Evolutionary conservation across 2,113 vertebrate genomes (phyloP).

Genomic region (Ardeotis arabs): DNA sequence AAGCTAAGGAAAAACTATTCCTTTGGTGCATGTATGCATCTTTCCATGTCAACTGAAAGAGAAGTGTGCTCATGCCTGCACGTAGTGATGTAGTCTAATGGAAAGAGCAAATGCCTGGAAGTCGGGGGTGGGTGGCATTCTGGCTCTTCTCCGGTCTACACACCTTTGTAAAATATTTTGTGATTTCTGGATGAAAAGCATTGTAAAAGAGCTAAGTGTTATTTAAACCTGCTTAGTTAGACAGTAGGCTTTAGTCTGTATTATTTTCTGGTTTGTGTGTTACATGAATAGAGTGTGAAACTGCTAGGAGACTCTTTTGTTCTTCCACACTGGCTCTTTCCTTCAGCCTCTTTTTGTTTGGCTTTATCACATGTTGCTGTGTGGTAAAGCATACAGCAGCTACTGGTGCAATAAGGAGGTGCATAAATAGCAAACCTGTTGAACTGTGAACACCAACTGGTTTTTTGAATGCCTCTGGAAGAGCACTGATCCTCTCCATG

Average conservation of each 20-base stretch:
- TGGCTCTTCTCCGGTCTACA: background rate
- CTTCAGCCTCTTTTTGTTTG: background rate
- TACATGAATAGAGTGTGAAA: background rate
- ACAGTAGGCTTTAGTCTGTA: background rate
- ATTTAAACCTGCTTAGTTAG: background rate
- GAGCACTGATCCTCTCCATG: background rate
- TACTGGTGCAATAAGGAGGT: background rate
- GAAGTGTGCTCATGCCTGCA: background rate
- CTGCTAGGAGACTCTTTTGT: background rate
- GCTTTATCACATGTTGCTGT: background rate
- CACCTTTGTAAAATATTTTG: background rate
- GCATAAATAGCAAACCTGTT: background rate
- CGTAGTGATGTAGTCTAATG: background rate
- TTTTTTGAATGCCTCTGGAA: background rate
- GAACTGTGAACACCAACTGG: rapidly evolving
- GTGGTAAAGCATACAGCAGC: background rate
- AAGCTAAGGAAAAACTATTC: background rate
- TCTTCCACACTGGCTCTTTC: background rate
- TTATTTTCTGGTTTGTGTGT: background rate
- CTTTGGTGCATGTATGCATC: background rate
- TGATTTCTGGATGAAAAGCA: background rate
- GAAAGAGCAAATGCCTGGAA: background rate
- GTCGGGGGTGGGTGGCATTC: background rate
- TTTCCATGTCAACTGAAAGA: background rate
- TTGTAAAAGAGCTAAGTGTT: background rate